Base-by-base conservation (phyloP, 2,797 vertebrate genomes). In the Salarias fasciatus region DNA sequence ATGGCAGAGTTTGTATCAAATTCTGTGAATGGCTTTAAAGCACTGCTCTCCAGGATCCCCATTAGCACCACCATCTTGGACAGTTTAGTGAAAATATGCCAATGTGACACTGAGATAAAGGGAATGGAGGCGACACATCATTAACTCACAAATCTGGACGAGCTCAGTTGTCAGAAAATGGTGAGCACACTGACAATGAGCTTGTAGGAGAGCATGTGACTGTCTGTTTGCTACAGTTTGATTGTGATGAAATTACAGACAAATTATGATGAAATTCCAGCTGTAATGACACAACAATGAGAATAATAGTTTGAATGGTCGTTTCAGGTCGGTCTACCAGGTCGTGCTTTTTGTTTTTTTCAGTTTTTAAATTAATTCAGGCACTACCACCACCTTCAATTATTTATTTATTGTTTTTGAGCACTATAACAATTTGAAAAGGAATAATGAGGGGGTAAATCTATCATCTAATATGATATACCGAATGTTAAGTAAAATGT, bases 81-180 rank as follows among this genome's bases (percentile, higher is more conserved):
- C 61, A 66, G 54, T 56, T 80, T 64, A n/a, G 24, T 35, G 15
- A 59, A 43, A 64, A 63, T 48, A 53, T 67, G 36, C 46, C 46
- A 42, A 10, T 12, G 31, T 30, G 60, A 53, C 31, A 57, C 68
- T 7, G 8, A 50, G 50, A 72, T 68, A 15, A 68, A 58, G 12
- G 11, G 14, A 69, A 28, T 1, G 51, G n/a, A 67, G 51, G 61
- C 59, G 61, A 43, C 7, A 64, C 36, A 57, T 65, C 55, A 63
- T 75, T 77, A 72, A 56, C 41, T n/a, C 42, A 38, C 53, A 14
- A 55, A 66, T 58, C 69, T 33, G 24, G 64, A 69, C 76, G 50
- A 61, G 41, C 53, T 57, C 18, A 67, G 31, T 36, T 75, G 53
- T 66, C 65, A 63, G 53, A 45, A 41, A 24, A 48, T 46, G 60